Percentiles rank a stretch among this genome's conserved stretches.
Evolutionary conservation across 2,113 vertebrate species (phyloP).

Genomic region (Petaurus breviceps): DNA sequence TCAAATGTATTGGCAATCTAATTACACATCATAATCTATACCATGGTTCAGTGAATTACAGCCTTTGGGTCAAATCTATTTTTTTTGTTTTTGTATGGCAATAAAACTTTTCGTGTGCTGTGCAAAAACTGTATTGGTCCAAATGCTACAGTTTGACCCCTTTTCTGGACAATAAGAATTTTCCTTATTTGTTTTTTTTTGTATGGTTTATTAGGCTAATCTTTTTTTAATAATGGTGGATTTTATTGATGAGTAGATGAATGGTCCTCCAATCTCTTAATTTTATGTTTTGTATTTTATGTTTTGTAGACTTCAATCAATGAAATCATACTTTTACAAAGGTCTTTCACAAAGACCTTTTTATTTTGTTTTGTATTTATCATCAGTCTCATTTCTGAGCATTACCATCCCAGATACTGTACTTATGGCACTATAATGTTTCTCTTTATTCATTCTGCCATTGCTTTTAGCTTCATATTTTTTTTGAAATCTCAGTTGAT

Average conservation of each 20-base stretch:
- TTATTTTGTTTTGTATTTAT: neutral
- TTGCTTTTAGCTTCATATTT: neutral
- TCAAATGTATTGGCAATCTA: neutral
- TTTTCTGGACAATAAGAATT: neutral
- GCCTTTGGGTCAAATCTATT: neutral
- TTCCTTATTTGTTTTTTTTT: neutral
- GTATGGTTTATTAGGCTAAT: neutral
- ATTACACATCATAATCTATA: neutral
- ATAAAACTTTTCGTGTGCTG: neutral
- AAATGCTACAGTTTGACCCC: neutral
- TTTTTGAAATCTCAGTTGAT: neutral
- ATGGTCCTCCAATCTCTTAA: neutral
- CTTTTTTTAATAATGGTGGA: neutral
- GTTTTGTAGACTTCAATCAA: neutral
- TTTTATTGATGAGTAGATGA: neutral
- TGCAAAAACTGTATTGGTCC: neutral
- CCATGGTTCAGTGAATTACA: neutral
- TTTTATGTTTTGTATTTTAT: neutral
- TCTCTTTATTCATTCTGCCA: neutral
- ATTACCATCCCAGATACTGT: neutral
- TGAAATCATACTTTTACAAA: neutral
- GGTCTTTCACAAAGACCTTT: no score
- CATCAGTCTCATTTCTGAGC: neutral
- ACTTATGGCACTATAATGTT: neutral
- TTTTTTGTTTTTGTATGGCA: neutral